phyloP scores from a whole-genome alignment of 2,888 invertebrate genomes.

The Proisotoma minuta region DNA sequence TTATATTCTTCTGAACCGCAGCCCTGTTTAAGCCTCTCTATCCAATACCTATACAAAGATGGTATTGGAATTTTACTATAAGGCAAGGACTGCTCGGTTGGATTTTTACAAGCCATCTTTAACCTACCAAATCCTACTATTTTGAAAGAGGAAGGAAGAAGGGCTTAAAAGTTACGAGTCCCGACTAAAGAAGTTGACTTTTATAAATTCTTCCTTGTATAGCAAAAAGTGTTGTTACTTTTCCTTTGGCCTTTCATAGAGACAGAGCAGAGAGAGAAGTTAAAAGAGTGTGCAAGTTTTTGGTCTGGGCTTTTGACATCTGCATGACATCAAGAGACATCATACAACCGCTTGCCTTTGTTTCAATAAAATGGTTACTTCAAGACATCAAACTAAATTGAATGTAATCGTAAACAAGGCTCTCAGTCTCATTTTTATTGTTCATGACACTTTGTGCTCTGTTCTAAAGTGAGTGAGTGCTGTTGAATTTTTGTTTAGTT shows the following conservation, averaged over 20 bases:
- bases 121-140: neutral
- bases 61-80: no score
- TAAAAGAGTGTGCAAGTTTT: neutral
- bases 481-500: no score
- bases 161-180: neutral
- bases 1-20: no score
- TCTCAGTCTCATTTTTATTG: constrained; percentile 4
- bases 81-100: no score
- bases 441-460: neutral
- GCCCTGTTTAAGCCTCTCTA: no score
- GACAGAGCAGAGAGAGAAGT: no score
- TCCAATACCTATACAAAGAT: neutral
- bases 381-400: neutral
- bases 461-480: neutral
- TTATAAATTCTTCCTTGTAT: neutral
- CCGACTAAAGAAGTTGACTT: neutral
- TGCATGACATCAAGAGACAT: neutral
- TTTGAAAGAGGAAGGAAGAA: neutral
- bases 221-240: neutral
- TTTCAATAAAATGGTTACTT: neutral
- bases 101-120: neutral
- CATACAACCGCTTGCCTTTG: neutral
- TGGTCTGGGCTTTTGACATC: neutral
- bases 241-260: no score
- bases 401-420: neutral